These are phyloP conservation scores for Macrotis lagotis DNA, from an alignment of 2,113 vertebrate genomes.

Conservation along the genomic window DNA sequence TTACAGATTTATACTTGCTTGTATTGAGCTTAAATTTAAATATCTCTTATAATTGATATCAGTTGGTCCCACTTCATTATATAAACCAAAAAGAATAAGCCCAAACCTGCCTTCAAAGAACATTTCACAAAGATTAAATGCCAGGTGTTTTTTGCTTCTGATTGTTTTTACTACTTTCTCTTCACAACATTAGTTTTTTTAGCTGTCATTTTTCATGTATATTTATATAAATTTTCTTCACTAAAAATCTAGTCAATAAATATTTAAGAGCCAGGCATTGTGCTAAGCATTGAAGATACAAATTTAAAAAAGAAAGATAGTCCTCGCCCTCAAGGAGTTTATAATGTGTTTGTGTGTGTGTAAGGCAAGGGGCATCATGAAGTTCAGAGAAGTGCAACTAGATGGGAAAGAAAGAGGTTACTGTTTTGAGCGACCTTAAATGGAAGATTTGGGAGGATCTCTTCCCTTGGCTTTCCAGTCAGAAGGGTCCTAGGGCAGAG, in stretches of 20 bases:
- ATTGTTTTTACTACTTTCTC: neutral
- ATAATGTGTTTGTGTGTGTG: too few species aligned
- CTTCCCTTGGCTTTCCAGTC: neutral
- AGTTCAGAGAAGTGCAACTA: neutral
- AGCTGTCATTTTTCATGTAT: neutral
- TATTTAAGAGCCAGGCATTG: neutral
- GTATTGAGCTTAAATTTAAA: neutral
- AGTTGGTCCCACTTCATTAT: neutral
- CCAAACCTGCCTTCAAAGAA: neutral
- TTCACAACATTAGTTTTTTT: neutral
- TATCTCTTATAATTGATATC: neutral
- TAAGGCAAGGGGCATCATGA: neutral
- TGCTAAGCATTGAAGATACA: neutral
- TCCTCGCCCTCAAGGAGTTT: neutral
- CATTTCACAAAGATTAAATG: neutral
- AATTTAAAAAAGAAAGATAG: neutral
- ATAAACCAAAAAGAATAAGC: neutral
- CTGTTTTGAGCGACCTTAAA: neutral
- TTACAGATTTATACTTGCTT: neutral
- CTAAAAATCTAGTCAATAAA: neutral
- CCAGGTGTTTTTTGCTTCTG: neutral
- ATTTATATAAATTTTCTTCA: neutral
- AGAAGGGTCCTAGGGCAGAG: neutral
- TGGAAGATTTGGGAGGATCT: neutral
- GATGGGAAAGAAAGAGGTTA: neutral